Base-by-base conservation (phyloP, 2,113 vertebrate genomes). In the Megalops atlanticus region DNA sequence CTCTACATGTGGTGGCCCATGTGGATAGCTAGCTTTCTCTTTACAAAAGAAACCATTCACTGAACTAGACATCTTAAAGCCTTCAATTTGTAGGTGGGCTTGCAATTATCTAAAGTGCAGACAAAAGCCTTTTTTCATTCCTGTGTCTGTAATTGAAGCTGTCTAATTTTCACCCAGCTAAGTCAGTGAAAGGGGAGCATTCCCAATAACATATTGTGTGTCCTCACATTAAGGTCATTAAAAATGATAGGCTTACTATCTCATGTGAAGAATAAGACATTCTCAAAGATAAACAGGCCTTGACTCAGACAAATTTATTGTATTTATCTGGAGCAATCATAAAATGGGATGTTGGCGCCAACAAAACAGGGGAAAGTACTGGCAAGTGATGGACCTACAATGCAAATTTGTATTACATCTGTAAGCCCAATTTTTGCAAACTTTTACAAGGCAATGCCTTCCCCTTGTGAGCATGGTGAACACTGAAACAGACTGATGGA, bases 21-120 rank as follows among this genome's bases (percentile, higher is more conserved):
- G 54, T 64, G 31, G 54, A n/a, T 64, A 64, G 54, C 54, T 64
- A 64, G 54, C 54, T 64, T 24, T 7, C 21, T 36, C 35, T 36
- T 8, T 36, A 38, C 35, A 71, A 38, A 71, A 36, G 15, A 70
- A 43, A 12, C 45, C n/a, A 24, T 58, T 82, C 70, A 21, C 68
- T n/a, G 35, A 64, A 8, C 70, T 0, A 80, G 80, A 84, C 79
- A 82, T 78, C 86, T 88, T 78, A 80, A 84, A 84, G 52, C 41
- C 31, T 85, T 84, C 80, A 74, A 80, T 79, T 83, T 85, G 78
- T 76, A 86, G 52, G 15, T 79, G 31, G 82, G 72, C 75, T 83
- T 79, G 76, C 88, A 84, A 89, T 90, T 84, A 87, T 84, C 82
- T 84, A 38, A 69, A 83, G 21, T 79, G 21, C 79, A 45, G 74